These are phyloP conservation scores for Lagocephalus sceleratus DNA, from an alignment of 2,797 vertebrate genomes.

Conservation along the genomic window DNA sequence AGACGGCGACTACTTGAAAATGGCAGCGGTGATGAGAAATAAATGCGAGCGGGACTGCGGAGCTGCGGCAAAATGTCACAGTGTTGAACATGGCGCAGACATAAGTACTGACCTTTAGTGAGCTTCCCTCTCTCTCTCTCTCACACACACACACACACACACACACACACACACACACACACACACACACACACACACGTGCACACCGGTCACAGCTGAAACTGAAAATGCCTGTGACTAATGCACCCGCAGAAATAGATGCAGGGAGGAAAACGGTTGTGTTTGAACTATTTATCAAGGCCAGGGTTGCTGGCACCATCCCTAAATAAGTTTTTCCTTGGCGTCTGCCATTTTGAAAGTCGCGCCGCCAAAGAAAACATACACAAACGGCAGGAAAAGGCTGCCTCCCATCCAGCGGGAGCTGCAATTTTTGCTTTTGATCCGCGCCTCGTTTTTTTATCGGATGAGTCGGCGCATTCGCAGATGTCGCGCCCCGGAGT, in stretches of 20 bases:
- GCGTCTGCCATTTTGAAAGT: conserved; percentile 18
- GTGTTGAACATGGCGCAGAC: conserved; percentile 9
- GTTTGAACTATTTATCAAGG: conserved; percentile 35
- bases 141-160: no score
- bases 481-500: background rate
- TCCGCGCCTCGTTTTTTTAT: background rate
- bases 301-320: conserved; percentile 29
- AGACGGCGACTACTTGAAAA: conserved; percentile 47
- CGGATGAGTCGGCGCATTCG: background rate
- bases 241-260: conserved; percentile 20
- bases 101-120: conserved; percentile 27
- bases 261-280: conserved; percentile 16
- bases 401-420: conserved; percentile 9
- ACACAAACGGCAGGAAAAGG: conserved; percentile 7
- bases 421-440: background rate
- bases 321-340: conserved; percentile 22
- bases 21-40: conserved; percentile 44
- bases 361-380: conserved; percentile 17
- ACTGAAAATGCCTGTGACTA: conserved; percentile 13
- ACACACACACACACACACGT: no score
- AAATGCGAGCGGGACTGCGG: conserved; percentile 36
- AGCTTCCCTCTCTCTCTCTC: no score
- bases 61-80: conserved; percentile 56
- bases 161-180: no score
- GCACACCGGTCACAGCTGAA: no score